phyloP scores from a whole-genome alignment of 2,888 invertebrate species.

The Invenusta paracnida region DNA sequence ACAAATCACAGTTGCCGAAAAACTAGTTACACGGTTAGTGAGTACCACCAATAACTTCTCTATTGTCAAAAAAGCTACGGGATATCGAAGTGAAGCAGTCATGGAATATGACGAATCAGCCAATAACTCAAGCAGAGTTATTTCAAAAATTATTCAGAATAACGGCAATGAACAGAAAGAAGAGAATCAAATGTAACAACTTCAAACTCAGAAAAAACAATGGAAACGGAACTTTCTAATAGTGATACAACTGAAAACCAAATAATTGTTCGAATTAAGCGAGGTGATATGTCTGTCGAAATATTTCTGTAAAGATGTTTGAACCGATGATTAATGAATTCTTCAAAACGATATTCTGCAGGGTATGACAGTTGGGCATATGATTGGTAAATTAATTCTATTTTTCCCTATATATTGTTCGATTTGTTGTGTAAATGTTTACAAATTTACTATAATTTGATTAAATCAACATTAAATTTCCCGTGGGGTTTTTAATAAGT shows the following conservation, averaged over 20 bases:
- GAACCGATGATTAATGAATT: background rate
- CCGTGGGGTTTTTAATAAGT: background rate
- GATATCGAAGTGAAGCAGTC: background rate
- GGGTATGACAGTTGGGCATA: no score
- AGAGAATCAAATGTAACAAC: background rate
- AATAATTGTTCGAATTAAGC: background rate
- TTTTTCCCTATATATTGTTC: background rate
- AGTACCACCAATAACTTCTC: constrained; percentile 26
- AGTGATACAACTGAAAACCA: background rate
- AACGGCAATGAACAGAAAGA: background rate
- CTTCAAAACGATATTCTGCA: no score
- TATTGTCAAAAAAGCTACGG: background rate
- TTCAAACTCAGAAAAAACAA: constrained; percentile 14
- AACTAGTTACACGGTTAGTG: background rate
- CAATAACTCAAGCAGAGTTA: constrained; percentile 18
- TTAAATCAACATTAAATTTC: constrained; percentile 21
- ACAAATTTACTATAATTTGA: constrained; percentile 7
- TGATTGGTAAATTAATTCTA: no score
- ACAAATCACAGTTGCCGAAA: background rate
- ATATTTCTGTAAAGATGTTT: background rate
- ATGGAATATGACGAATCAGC: background rate
- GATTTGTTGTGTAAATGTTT: background rate
- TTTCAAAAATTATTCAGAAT: constrained; percentile 13
- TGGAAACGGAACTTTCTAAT: background rate
- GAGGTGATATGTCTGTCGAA: background rate